Evolutionary conservation across 2,888 invertebrate species (phyloP).

Genomic region (Amorpha juglandis): DNA sequence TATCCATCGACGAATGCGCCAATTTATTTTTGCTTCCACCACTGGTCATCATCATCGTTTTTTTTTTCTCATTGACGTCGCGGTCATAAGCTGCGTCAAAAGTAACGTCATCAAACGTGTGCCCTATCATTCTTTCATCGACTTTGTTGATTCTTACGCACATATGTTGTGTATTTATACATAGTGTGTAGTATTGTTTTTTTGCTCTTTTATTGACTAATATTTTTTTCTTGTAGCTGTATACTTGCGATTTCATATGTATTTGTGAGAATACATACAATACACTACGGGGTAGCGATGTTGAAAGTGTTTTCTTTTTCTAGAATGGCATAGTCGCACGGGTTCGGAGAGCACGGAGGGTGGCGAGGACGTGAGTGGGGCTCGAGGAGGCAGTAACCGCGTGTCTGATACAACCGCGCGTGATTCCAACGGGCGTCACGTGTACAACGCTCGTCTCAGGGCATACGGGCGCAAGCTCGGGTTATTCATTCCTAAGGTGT

Average conservation of each 20-base stretch:
- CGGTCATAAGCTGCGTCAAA: not conserved
- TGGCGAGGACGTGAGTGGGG: constrained; percentile 36
- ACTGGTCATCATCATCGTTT: constrained; percentile 19
- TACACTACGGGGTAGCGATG: not conserved
- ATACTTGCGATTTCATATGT: not conserved
- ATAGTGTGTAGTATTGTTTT: constrained; percentile 19
- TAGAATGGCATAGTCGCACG: constrained; percentile 62
- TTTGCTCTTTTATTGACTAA: constrained; percentile 5
- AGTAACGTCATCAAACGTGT: not conserved
- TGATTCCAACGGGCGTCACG: constrained; percentile 58
- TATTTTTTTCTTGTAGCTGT: constrained; percentile 8
- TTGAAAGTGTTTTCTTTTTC: not conserved
- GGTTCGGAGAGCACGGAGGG: constrained; percentile 48
- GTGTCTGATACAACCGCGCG: constrained; percentile 41
- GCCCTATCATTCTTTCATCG: constrained; percentile 9
- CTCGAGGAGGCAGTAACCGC: constrained; percentile 38
- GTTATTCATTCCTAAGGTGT: constrained; percentile 80
- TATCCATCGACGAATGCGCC: constrained; percentile 8
- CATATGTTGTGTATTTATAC: constrained; percentile 20
- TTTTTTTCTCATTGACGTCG: constrained; percentile 6
- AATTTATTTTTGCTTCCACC: constrained; percentile 19
- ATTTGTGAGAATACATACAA: not conserved
- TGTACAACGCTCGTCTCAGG: constrained; percentile 68
- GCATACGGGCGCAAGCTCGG: constrained; percentile 77
- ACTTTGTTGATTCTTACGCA: constrained; percentile 10